Evolutionary conservation across 2,888 invertebrate species (phyloP).

Genomic region (Dione juno): DNA sequence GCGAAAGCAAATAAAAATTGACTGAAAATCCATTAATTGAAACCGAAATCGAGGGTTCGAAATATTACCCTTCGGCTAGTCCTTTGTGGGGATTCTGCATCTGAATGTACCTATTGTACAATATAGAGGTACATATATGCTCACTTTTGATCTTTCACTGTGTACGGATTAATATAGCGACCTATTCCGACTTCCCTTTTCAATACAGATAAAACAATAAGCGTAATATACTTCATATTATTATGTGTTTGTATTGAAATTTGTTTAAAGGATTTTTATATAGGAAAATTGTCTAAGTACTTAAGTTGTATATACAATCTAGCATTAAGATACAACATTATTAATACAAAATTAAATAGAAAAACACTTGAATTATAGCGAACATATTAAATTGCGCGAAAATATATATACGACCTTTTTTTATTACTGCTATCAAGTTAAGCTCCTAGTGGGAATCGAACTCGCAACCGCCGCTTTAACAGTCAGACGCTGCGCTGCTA

Average conservation of each 20-base stretch:
- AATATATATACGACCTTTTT: no score
- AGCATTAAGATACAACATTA: no score
- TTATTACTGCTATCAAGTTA: no score
- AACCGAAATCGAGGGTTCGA: slow-evolving; percentile 3
- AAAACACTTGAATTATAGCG: no score
- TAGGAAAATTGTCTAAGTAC: background rate
- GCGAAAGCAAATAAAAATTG: slow-evolving; percentile 2
- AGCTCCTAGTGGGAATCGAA: no score
- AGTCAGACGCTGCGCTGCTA: no score
- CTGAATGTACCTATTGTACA: background rate
- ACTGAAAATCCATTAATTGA: slow-evolving; percentile 6
- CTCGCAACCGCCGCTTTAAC: no score
- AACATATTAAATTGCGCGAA: no score
- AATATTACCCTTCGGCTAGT: slow-evolving; percentile 15
- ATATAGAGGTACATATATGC: background rate
- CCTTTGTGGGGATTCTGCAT: slow-evolving; percentile 16
- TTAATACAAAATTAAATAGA: no score
- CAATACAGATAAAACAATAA: slow-evolving; percentile 10
- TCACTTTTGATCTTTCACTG: slow-evolving; percentile 26
- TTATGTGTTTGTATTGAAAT: background rate
- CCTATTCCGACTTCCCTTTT: slow-evolving; percentile 8
- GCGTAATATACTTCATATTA: background rate
- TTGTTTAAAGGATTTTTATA: background rate
- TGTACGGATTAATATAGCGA: slow-evolving; percentile 21
- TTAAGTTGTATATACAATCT: no score